Evolutionary conservation across 2,113 vertebrate species (phyloP).

Genomic region (Thunnus thynnus): DNA sequence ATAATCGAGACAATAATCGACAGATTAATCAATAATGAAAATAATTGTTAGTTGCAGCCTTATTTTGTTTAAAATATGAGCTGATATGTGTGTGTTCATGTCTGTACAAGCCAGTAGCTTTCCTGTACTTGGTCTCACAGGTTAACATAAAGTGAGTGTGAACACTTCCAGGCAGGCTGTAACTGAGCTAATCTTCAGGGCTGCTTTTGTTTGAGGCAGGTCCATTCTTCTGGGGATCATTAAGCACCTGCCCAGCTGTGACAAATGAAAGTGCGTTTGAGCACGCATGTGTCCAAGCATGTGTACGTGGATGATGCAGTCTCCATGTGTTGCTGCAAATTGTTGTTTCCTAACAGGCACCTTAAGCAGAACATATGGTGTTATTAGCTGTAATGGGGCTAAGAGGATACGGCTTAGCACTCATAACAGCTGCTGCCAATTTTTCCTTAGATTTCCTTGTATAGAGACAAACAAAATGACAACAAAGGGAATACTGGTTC

Average conservation of each 20-base stretch:
- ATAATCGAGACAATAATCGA: no score
- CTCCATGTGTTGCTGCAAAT: not conserved
- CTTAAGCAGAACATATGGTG: constrained; percentile 11
- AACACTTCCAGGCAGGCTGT: not conserved
- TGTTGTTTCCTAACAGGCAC: constrained; percentile 1
- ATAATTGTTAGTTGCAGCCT: no score
- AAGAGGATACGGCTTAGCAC: not conserved
- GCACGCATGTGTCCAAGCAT: not conserved
- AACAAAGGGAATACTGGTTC: not conserved
- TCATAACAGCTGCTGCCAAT: not conserved
- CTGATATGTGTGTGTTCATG: no score
- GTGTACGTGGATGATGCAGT: not conserved
- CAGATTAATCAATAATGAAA: no score
- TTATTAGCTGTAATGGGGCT: not conserved
- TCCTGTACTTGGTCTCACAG: not conserved
- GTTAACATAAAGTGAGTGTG: not conserved
- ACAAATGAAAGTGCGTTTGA: constrained; percentile 46
- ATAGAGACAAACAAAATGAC: no score
- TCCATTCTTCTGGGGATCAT: constrained; percentile 39
- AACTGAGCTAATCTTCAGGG: not conserved
- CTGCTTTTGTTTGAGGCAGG: not conserved
- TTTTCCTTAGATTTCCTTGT: no score
- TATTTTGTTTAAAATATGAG: no score
- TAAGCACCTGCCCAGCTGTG: constrained; percentile 57
- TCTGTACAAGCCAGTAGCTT: not conserved